Conservation (phyloP, 53 echinoderm and acorn worm genomes). For the Temnopleurus reevesii region DNA sequence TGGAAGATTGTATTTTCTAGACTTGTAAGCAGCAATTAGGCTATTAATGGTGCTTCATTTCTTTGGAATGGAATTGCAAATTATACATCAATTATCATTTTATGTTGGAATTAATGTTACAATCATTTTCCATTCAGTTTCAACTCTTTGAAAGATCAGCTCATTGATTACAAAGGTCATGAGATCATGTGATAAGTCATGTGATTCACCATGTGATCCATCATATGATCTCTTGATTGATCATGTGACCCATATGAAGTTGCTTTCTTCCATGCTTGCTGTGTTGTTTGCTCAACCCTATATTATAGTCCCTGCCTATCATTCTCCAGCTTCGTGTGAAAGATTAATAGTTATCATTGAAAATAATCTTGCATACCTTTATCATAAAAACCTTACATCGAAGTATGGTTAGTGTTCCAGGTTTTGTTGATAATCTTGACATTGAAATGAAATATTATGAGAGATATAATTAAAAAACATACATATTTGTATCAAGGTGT, state of each 20-base stretch:
- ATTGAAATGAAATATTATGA: conserved; percentile 34
- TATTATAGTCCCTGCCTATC: not conserved
- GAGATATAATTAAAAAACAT: conserved; percentile 19
- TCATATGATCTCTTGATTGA: no score
- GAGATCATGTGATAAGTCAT: no score
- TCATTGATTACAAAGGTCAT: no score
- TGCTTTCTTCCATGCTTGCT: not conserved
- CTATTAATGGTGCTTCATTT: not conserved
- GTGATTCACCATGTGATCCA: no score
- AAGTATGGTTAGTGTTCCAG: not conserved
- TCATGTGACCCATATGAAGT: not conserved
- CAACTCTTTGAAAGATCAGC: no score
- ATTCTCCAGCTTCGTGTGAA: not conserved
- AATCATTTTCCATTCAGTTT: no score
- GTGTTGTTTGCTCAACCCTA: conserved; percentile 1
- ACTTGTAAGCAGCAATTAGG: not conserved
- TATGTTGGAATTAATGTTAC: no score
- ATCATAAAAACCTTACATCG: conserved; percentile 19
- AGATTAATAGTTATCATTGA: not conserved
- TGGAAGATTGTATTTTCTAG: no score
- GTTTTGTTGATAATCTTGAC: conserved; percentile 9
- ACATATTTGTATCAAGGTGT: conserved; percentile 42
- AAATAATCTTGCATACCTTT: not conserved
- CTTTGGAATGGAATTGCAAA: no score
- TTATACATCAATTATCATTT: no score